Evolutionary conservation across 2,113 vertebrate species (phyloP), one percentile per base, ranked within the genome.

Genomic region (Vombatus ursinus): DNA sequence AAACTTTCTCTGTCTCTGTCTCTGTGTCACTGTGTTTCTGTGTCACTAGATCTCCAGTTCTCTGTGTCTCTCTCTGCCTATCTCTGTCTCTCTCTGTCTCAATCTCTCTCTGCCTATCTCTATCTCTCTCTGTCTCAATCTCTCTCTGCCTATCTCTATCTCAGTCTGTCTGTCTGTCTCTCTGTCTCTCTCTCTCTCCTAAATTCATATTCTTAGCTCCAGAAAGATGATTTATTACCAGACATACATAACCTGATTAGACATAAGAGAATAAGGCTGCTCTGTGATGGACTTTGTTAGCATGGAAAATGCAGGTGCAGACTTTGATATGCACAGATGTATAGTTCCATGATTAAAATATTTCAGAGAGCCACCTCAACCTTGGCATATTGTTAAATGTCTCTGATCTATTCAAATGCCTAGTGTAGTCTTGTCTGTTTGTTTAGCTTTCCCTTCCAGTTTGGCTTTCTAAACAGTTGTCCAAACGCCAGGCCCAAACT

Each of bases 261-360:
- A 97, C 31, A 93, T 68, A 37, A 51, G 90, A 92, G 90, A 96
- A 92, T 1, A 51, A 28, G 24, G 47, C 94, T 94, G 95, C 77
- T 48, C 31, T 37, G 28, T 25, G 26, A 22, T 28, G 2, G 57
- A 77, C 44, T 96, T 93, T 92, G 16, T 7, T n/a, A 84, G 8
- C 3, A 14, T 92, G 11, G 91, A 47, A 96, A 90, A 91, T 48
- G 19, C 26, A 95, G 91, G 49, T 48, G 52, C 11, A 90, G 26
- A 50, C 24, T 93, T 94, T 51, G 91, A 44, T 92, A 57, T 84
- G 54, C 52, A n/a, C 90, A 92, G 89, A 92, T 0, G 25, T 92
- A 90, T 9, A 49, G 84, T 52, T 54, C 52, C 52, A 50, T 57
- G 54, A 91, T 84, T 90, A 57, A 94, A 94, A 50, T 44, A 89